A percentile compares a stretch with the other conserved stretches of the same genome.
Evolutionary conservation across 2,113 vertebrate genomes (phyloP).

Genomic region (Rafetus swinhoei): DNA sequence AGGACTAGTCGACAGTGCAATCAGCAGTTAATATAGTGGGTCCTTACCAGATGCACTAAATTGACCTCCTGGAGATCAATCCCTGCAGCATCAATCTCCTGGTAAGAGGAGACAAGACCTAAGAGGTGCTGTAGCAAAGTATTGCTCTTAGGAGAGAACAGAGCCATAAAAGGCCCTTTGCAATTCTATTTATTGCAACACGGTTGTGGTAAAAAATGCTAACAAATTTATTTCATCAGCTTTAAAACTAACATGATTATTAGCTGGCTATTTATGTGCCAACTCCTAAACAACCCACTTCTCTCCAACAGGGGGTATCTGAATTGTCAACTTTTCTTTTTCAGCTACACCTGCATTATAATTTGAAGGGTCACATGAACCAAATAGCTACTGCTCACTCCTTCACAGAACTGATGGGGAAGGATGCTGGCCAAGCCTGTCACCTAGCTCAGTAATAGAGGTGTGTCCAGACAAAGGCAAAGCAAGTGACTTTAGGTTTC

Average conservation of each 20-base stretch:
- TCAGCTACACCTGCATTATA: not conserved
- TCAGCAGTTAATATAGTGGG: no score
- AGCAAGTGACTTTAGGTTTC: not conserved
- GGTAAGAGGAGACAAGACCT: not conserved
- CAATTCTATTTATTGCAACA: not conserved
- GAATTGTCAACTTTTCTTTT: not conserved
- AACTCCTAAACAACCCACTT: not conserved
- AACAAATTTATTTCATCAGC: not conserved
- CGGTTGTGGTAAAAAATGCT: conserved; percentile 15
- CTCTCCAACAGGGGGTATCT: no score
- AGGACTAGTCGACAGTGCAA: no score
- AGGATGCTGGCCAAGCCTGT: not conserved
- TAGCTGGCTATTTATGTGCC: not conserved
- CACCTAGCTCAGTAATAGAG: not conserved
- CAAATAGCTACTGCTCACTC: not conserved
- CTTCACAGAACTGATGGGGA: not conserved
- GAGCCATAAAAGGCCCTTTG: not conserved
- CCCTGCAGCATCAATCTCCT: no score
- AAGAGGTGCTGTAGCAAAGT: not conserved
- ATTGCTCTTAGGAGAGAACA: not conserved
- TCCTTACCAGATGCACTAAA: no score
- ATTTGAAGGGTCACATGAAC: not conserved
- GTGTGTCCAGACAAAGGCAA: not conserved
- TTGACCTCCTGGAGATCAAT: no score
- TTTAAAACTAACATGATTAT: not conserved